Evolutionary conservation across 2,797 vertebrate genomes (phyloP).

Genomic region (Lepus oiostolus): DNA sequence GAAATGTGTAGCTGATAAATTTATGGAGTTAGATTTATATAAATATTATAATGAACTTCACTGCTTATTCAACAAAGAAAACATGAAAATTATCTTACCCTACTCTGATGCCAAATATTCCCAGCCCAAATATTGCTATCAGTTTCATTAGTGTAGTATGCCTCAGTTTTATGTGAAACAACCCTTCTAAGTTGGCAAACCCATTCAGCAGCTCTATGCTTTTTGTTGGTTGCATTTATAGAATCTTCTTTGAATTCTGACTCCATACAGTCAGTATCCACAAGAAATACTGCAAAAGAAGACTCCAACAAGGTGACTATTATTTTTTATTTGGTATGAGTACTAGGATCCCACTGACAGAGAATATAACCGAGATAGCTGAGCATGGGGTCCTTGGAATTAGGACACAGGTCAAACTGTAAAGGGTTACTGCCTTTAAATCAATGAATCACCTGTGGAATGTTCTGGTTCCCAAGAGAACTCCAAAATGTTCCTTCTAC

Average conservation of each 20-base stretch:
- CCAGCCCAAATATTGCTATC: background rate
- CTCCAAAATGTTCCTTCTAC: no score
- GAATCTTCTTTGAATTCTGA: background rate
- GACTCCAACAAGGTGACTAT: background rate
- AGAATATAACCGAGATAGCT: background rate
- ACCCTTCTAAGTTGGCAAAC: background rate
- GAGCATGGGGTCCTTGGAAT: background rate
- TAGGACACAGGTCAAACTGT: background rate
- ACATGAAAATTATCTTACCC: background rate
- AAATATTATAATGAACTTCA: background rate
- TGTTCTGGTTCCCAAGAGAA: no score
- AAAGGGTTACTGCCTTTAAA: background rate
- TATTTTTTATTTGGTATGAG: background rate
- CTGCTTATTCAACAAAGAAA: background rate
- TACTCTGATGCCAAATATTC: background rate
- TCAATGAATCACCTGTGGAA: no score
- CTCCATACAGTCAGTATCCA: background rate
- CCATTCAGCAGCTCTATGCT: background rate
- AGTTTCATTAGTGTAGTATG: background rate
- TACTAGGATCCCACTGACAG: background rate
- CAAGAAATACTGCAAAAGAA: background rate
- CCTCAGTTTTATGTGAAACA: background rate
- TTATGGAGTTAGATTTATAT: background rate
- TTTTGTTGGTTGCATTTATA: constrained; percentile 14
- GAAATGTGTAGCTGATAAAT: constrained; percentile 8